Evolutionary conservation across 2,113 vertebrate species (phyloP).

Genomic region (Hippocampus guttulatus): DNA sequence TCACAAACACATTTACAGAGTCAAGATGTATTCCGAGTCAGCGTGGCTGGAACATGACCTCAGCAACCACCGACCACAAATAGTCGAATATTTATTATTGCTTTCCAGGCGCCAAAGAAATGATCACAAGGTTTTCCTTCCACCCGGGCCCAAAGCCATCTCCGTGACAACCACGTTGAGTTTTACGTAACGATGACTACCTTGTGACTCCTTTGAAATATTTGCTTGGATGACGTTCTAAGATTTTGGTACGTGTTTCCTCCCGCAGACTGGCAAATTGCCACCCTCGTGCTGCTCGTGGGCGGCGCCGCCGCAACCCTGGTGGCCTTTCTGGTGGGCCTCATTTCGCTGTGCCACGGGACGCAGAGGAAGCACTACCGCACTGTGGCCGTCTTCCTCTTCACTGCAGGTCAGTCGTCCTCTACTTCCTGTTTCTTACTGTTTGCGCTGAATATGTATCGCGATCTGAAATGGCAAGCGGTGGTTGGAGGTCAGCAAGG

Average conservation of each 20-base stretch:
- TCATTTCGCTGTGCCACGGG: conserved; percentile 75
- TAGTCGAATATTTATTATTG: background rate
- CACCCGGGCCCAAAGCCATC: background rate
- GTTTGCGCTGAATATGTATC: background rate
- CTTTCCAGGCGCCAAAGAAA: conserved; percentile 5
- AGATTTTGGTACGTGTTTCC: conserved; percentile 30
- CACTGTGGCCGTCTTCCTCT: conserved; percentile 73
- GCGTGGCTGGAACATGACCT: conserved; percentile 9
- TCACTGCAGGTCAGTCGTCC: conserved; percentile 71
- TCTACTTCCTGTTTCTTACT: background rate
- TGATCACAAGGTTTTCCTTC: background rate
- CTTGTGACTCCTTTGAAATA: background rate
- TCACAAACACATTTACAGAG: background rate
- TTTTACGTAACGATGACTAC: background rate
- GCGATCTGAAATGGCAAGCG: background rate
- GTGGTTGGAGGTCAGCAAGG: background rate
- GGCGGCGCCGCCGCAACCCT: conserved; percentile 68
- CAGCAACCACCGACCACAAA: background rate
- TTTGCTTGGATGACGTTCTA: conserved; percentile 41
- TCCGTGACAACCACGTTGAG: background rate
- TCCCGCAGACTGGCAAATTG: conserved; percentile 79
- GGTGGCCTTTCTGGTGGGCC: conserved; percentile 71
- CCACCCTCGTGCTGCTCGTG: conserved; percentile 75
- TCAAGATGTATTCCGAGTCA: conserved; percentile 7
- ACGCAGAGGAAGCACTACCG: conserved; percentile 72